Evolutionary conservation across 2,113 vertebrate genomes (phyloP), one percentile per base, ranked within the genome.

Genomic region (Neotoma lepida): DNA sequence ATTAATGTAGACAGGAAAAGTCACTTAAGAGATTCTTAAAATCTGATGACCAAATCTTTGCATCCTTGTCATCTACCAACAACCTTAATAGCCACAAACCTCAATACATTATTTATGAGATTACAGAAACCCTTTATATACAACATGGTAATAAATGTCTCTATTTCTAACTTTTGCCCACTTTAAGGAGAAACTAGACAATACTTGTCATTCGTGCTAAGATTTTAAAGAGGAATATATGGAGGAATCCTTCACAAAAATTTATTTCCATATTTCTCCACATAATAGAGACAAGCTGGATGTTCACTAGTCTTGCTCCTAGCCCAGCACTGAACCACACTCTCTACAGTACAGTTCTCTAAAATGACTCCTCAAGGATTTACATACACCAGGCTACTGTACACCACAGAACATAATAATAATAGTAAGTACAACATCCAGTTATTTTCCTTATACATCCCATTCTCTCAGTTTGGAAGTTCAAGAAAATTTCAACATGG

Each of bases 221-320:
- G 93, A 74, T 76, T 94, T 86, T 93, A 85, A 91, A 85, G 66
- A 88, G 22, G 46, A 94, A 80, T 90, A 87, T 15, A 46, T 76
- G 20, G 49, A 54, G 41, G 39, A 89, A 58, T 84, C 73, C 44
- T 77, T 77, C 33, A 78, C 6, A 88, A 6, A 73, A 90, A 24
- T 70, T 7, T 90, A 89, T 87, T 89, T 93, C 88, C 33, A 92
- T 14, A 87, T 78, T 39, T 71, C 0, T 93, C 22, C n/a, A 74
- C 63, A 4, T 63, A 24, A 80, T 15, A 90, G n/a, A 70, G 33
- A 80, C 39, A 66, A 88, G 30, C 44, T 70, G 46, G 13, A 15
- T 73, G 3, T 66, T 92, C 44, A 58, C 28, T 26, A 61, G 66
- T 78, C 56, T 80, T 77, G 28, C 54, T 33, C 89, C 61, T 66